These are phyloP conservation scores for Aspidapion aeneum DNA, from an alignment of 2,888 invertebrate genomes.

Conservation along the genomic window DNA sequence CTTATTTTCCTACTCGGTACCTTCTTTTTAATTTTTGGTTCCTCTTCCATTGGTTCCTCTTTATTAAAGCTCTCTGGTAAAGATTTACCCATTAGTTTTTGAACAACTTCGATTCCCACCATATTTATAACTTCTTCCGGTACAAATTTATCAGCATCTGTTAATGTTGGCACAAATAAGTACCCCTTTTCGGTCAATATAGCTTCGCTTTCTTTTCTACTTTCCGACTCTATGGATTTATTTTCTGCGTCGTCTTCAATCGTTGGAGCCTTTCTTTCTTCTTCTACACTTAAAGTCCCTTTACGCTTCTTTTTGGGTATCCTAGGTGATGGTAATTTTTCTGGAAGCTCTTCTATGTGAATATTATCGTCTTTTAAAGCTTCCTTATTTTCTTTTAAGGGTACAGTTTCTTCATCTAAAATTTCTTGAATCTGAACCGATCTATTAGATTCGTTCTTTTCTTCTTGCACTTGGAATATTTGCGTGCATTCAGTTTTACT, in stretches of 20 bases:
- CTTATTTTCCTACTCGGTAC: slow-evolving; percentile 14
- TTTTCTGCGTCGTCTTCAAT: slow-evolving; percentile 10
- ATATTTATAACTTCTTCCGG: slow-evolving; percentile 38
- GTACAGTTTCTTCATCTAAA: slow-evolving; percentile 24
- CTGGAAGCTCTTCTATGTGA: slow-evolving; percentile 36
- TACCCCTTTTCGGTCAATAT: slow-evolving; percentile 28
- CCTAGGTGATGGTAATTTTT: too few species aligned
- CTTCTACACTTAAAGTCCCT: slow-evolving; percentile 36
- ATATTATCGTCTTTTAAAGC: slow-evolving; percentile 31
- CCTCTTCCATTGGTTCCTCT: slow-evolving; percentile 16
- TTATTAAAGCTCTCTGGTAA: slow-evolving; percentile 16
- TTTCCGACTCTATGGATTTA: slow-evolving; percentile 17
- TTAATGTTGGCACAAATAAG: slow-evolving; percentile 36
- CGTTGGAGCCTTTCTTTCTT: slow-evolving; percentile 37
- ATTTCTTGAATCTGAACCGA: slow-evolving; percentile 37
- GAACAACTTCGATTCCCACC: slow-evolving; percentile 38
- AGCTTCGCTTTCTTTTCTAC: slow-evolving; percentile 4
- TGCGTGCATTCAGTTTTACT: slow-evolving; percentile 46
- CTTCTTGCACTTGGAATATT: slow-evolving; percentile 48
- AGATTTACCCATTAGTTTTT: slow-evolving; percentile 35
- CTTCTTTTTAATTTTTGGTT: slow-evolving; percentile 15
- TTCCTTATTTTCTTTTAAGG: slow-evolving; percentile 21
- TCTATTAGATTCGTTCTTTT: slow-evolving; percentile 46
- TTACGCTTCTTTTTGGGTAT: too few species aligned
- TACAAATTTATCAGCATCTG: slow-evolving; percentile 37